phyloP scores from a whole-genome alignment of 1,140 invertebrate genomes.

The Pomacea maculata region DNA sequence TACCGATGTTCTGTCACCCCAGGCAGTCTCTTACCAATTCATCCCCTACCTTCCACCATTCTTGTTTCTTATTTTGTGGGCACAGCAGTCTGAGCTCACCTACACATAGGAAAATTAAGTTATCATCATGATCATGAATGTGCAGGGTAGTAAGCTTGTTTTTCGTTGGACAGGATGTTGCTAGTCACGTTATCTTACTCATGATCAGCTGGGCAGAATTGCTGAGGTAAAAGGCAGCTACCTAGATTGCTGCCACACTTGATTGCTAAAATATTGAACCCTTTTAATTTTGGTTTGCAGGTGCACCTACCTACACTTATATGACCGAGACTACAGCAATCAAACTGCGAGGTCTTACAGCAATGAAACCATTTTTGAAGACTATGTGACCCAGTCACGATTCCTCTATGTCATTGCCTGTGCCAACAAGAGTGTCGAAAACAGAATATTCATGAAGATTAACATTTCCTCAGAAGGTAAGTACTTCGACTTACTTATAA shows the following conservation, averaged over 20 bases:
- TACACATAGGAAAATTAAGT: no score
- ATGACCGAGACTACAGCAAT: slow-evolving; percentile 21
- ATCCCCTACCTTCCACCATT: no score
- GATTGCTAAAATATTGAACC: no score
- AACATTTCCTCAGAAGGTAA: slow-evolving; percentile 9
- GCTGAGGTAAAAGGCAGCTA: no score
- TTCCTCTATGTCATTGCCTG: slow-evolving; percentile 8
- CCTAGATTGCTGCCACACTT: no score
- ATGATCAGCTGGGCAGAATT: no score
- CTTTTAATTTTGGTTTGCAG: slow-evolving; percentile 4
- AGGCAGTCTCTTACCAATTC: not conserved
- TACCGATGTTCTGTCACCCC: not conserved
- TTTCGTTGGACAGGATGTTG: no score
- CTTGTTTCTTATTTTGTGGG: no score
- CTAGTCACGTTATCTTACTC: no score
- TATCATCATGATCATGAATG: no score
- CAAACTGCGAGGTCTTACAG: slow-evolving; percentile 3
- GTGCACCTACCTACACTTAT: slow-evolving; percentile 27
- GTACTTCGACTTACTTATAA: not conserved
- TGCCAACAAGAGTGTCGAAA: slow-evolving; percentile 1
- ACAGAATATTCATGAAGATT: not conserved
- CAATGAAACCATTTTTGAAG: not conserved
- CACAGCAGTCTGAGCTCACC: no score
- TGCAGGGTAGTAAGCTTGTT: no score
- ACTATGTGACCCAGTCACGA: slow-evolving; percentile 16